These are phyloP conservation scores for Prionailurus bengalensis DNA, from an alignment of 2,113 vertebrate species.

Conservation along the genomic window DNA sequence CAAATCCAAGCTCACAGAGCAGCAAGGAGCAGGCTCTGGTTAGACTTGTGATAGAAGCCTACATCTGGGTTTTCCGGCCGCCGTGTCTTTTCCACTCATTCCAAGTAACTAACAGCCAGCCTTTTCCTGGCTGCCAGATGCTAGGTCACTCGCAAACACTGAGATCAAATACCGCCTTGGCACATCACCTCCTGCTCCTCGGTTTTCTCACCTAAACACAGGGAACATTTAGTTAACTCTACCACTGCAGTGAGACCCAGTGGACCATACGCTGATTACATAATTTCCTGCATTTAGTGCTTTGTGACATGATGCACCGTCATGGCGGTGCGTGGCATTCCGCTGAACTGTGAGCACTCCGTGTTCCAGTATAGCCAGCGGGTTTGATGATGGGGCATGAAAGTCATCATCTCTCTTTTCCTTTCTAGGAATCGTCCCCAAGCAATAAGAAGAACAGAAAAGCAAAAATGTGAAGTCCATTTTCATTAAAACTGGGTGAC, in stretches of 20 bases:
- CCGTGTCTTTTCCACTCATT: neutral
- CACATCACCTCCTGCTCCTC: neutral
- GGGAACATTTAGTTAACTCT: neutral
- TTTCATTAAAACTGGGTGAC: neutral
- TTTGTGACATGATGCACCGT: neutral
- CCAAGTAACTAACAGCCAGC: neutral
- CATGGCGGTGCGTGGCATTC: neutral
- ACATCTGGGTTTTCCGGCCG: neutral
- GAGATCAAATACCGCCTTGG: neutral
- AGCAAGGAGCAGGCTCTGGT: neutral
- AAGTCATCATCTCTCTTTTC: slow-evolving; percentile 1
- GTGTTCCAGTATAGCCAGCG: neutral
- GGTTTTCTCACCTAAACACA: neutral
- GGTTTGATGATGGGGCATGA: neutral
- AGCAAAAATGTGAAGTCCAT: neutral
- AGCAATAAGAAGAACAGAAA: neutral
- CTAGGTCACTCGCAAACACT: neutral
- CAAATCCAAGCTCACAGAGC: neutral
- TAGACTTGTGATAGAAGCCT: neutral
- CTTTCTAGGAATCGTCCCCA: slow-evolving; percentile 39
- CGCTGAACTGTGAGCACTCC: neutral
- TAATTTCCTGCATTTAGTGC: neutral
- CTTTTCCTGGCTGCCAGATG: neutral
- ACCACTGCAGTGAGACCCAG: neutral
- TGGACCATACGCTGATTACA: neutral